Evolutionary conservation across 2,797 vertebrate species (phyloP), one percentile per base, ranked within the genome.

Genomic region (Enoplosus armatus): DNA sequence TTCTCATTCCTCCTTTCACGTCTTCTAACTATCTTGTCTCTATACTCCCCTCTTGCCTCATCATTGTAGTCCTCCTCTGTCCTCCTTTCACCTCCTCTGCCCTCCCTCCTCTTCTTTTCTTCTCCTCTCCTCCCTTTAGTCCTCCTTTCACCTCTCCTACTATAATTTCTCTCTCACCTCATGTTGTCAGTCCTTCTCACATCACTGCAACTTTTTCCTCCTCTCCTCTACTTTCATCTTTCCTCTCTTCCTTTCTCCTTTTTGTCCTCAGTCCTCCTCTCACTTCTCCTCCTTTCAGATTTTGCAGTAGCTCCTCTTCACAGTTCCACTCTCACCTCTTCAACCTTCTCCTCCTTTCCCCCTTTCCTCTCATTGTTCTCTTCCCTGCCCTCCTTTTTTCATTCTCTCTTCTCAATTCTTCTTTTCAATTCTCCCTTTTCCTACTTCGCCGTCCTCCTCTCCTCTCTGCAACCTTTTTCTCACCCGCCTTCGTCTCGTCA

Each of bases 131-230:
- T 67, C 18, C 15, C 11, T 50, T 15, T 4, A 6, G 5, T 43
- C 48, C 47, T 62, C 20, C 37, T 61, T 22, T 60, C 24, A 33
- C 16, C 20, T 53, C 26, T 16, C 11, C 51, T 26, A 0, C 0
- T 1, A 41, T n/a, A n/a, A 22, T 31, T 41, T 14, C 31, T 8
- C 22, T 54, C 22, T 18, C 29, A 3, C 22, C 10, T 67, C 29
- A 37, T 29, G 24, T 37, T 63, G 67, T 67, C 62, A 24, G 33
- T 18, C 12, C 41, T 16, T 47, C 20, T 72, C 53, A 71, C 41
- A 60, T 72, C 73, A 41, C 29, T 45, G 5, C 53, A 59, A 75
- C 64, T 45, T 69, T 47, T 55, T 48, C 41, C 27, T 33, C 39
- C 4, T 45, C 27, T 18, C 29, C 31, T 65, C 5, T 35, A 0